These are phyloP conservation scores for Phaetusa simplex DNA, from an alignment of 2,113 vertebrate genomes.

Conservation along the genomic window DNA sequence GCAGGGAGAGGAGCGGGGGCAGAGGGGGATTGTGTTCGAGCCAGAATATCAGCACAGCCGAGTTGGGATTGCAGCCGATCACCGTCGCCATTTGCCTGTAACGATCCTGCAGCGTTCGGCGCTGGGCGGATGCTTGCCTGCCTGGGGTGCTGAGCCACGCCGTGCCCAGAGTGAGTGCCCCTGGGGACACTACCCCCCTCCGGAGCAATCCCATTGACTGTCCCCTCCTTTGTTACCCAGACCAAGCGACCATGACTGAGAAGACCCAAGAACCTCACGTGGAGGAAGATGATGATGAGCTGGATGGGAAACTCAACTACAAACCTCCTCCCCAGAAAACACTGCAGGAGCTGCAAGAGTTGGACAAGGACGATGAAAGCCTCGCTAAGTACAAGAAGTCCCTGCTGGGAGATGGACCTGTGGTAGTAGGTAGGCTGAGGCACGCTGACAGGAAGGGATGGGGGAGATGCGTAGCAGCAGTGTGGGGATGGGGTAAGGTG, in stretches of 20 bases:
- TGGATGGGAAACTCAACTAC: slow-evolving; percentile 80
- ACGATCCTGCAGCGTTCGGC: fast-evolving
- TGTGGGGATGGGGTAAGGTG: neutral
- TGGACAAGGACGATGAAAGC: slow-evolving; percentile 85
- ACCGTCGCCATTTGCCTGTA: neutral
- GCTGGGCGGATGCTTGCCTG: neutral
- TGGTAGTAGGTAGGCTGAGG: slow-evolving; percentile 75
- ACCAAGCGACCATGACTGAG: slow-evolving; percentile 75
- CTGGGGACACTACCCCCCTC: fast-evolving
- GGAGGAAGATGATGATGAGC: slow-evolving; percentile 77
- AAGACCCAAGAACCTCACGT: slow-evolving; percentile 72
- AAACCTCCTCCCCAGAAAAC: slow-evolving; percentile 84
- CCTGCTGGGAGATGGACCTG: slow-evolving; percentile 77
- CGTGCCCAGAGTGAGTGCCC: neutral
- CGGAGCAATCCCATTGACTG: neutral
- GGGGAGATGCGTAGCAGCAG: neutral
- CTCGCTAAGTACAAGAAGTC: slow-evolving; percentile 82
- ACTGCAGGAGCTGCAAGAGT: slow-evolving; percentile 79
- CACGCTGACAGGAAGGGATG: neutral
- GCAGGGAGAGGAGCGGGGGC: slow-evolving; percentile 30
- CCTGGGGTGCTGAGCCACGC: neutral
- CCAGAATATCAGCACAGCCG: neutral
- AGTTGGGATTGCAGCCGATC: neutral
- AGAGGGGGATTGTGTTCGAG: neutral
- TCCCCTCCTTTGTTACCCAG: neutral